phyloP scores from a whole-genome alignment of 2,888 invertebrate genomes.

The Rapana venosa region DNA sequence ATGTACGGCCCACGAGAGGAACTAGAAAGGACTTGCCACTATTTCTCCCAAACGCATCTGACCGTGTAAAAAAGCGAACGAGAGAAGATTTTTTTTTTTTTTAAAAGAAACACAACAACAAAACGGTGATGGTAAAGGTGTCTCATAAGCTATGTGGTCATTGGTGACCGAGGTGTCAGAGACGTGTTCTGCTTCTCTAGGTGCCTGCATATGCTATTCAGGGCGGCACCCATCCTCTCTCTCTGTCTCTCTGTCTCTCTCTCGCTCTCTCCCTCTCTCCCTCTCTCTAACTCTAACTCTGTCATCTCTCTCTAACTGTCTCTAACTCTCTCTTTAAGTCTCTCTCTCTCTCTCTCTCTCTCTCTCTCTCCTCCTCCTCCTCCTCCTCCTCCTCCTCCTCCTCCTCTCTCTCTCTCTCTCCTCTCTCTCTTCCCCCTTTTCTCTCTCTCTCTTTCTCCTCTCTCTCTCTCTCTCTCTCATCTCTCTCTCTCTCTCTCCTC shows the following conservation, averaged over 20 bases:
- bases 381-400: background rate
- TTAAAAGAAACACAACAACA: too few relatives aligned
- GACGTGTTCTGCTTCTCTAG: too few relatives aligned
- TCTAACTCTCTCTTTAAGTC: background rate
- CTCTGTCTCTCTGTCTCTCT: background rate
- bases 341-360: background rate
- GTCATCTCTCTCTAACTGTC: background rate
- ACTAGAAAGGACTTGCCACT: too few relatives aligned
- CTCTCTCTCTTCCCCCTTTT: background rate
- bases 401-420: background rate
- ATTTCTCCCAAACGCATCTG: too few relatives aligned
- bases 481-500: background rate
- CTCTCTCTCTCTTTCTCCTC: background rate
- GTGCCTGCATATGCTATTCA: too few relatives aligned
- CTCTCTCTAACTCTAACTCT: background rate
- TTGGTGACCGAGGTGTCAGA: too few relatives aligned
- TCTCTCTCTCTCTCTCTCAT: constrained; percentile 7
- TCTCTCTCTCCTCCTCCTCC: background rate
- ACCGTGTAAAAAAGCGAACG: too few relatives aligned
- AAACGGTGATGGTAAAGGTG: too few relatives aligned
- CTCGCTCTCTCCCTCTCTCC: background rate
- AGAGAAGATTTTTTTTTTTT: too few relatives aligned
- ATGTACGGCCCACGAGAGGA: too few relatives aligned
- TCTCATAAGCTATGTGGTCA: too few relatives aligned
- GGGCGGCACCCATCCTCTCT: too few relatives aligned